These are phyloP conservation scores for Antitype chi DNA, from an alignment of 2,888 invertebrate species.

Conservation along the genomic window DNA sequence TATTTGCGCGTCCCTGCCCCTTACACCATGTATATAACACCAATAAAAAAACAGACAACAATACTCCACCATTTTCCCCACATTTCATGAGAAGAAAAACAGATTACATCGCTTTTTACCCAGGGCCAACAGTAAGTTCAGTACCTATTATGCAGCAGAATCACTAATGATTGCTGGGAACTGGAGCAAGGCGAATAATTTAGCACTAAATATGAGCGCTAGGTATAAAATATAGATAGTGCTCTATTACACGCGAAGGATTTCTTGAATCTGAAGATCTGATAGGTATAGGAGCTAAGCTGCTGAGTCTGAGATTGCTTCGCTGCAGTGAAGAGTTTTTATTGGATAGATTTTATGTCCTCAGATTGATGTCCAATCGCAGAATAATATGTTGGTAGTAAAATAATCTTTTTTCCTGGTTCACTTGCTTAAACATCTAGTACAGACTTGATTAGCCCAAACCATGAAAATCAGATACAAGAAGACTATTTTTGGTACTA, in stretches of 20 bases:
- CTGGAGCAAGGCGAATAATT: slow-evolving; percentile 62
- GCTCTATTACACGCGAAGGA: slow-evolving; percentile 22
- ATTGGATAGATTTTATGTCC: too few species aligned
- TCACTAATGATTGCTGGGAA: slow-evolving; percentile 57
- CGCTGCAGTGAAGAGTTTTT: neutral
- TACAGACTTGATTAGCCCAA: too few species aligned
- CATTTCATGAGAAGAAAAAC: slow-evolving; percentile 7
- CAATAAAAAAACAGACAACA: neutral
- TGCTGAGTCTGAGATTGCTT: neutral
- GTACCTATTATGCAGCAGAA: slow-evolving; percentile 47
- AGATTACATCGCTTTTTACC: slow-evolving; percentile 16
- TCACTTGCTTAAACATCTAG: too few species aligned
- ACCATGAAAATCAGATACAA: too few species aligned
- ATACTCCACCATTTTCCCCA: neutral
- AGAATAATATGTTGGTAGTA: too few species aligned
- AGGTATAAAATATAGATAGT: slow-evolving; percentile 28
- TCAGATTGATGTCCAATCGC: too few species aligned
- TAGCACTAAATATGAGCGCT: slow-evolving; percentile 44
- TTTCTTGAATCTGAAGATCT: slow-evolving; percentile 21
- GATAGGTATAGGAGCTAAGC: neutral
- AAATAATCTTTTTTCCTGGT: too few species aligned
- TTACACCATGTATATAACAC: too few species aligned
- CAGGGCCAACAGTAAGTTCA: slow-evolving; percentile 35
- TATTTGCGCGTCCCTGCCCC: too few species aligned
- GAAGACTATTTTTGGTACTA: too few species aligned